Percentiles rank a stretch among this genome's conserved stretches.
Evolutionary conservation across 2,888 invertebrate genomes (phyloP).

Genomic region (Diaperis boleti): DNA sequence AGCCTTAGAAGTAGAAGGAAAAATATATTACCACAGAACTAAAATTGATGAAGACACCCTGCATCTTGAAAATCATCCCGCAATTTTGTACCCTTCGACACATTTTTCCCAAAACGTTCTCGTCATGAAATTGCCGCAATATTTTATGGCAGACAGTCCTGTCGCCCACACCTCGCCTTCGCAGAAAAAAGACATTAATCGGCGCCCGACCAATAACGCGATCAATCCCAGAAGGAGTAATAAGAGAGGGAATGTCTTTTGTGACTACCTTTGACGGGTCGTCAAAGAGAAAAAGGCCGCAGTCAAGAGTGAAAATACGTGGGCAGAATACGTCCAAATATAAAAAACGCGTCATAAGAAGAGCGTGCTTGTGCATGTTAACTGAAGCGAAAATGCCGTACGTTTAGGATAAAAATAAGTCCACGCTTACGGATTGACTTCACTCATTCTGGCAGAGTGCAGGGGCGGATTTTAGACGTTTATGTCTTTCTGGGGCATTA

Average conservation of each 20-base stretch:
- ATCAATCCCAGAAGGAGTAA: slow-evolving; percentile 20
- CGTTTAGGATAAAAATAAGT: slow-evolving; percentile 40
- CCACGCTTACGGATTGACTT: slow-evolving; percentile 28
- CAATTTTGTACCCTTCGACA: too few relatives aligned
- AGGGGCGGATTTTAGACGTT: not conserved
- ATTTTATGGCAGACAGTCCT: slow-evolving; percentile 25
- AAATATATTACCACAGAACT: too few relatives aligned
- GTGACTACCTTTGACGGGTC: slow-evolving; percentile 26
- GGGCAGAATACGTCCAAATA: slow-evolving; percentile 42
- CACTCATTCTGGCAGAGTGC: slow-evolving; percentile 14
- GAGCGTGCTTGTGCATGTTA: slow-evolving; percentile 42
- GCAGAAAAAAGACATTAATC: too few relatives aligned
- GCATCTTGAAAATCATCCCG: too few relatives aligned
- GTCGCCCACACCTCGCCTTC: not conserved
- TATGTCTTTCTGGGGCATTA: too few relatives aligned
- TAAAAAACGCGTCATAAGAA: slow-evolving; percentile 42
- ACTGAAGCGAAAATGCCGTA: slow-evolving; percentile 44
- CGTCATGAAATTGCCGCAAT: too few relatives aligned
- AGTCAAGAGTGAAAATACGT: slow-evolving; percentile 41
- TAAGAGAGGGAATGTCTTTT: slow-evolving; percentile 30
- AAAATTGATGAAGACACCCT: too few relatives aligned
- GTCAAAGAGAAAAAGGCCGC: slow-evolving; percentile 28
- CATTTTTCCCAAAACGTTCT: too few relatives aligned
- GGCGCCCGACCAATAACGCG: slow-evolving; percentile 12
- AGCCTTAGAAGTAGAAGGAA: too few relatives aligned